A percentile compares a stretch with the other conserved stretches of the same genome.
These are phyloP conservation scores for Mesorhabditis sp. DNA, from an alignment of 2,888 invertebrate genomes.

Conservation along the genomic window DNA sequence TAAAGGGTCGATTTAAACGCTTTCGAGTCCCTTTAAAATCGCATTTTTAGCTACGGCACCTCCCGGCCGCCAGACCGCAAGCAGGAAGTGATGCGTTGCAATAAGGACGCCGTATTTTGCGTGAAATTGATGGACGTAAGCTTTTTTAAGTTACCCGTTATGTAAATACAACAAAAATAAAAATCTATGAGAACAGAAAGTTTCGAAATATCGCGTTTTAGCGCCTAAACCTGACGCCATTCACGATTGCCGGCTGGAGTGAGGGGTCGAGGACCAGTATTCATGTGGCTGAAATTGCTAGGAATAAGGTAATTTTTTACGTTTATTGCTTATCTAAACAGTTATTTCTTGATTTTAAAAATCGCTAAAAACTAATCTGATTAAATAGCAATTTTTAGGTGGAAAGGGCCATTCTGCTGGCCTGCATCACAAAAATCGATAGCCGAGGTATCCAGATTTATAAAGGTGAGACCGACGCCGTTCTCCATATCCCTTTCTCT, in stretches of 20 bases:
- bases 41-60: slow-evolving; percentile 14
- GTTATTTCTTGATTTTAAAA: too few species aligned
- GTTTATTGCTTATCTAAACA: too few species aligned
- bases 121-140: slow-evolving; percentile 49
- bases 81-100: slow-evolving; percentile 52
- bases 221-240: slow-evolving; percentile 31
- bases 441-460: slow-evolving; percentile 53
- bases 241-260: slow-evolving; percentile 43
- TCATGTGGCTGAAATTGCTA: slow-evolving; percentile 50
- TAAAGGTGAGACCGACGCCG: slow-evolving; percentile 28
- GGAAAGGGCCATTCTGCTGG: slow-evolving; percentile 43
- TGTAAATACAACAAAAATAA: neutral
- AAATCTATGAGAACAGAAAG: neutral
- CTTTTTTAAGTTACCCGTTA: too few species aligned
- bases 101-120: slow-evolving; percentile 52
- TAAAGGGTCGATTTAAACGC: too few species aligned
- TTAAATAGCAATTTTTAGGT: slow-evolving; percentile 12
- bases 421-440: slow-evolving; percentile 50
- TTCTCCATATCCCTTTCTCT: too few species aligned
- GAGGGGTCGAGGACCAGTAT: slow-evolving; percentile 52
- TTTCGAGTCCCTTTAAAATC: neutral
- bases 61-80: slow-evolving; percentile 49
- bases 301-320: slow-evolving; percentile 23
- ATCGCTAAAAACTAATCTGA: too few species aligned
- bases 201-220: slow-evolving; percentile 9